Conservation (phyloP, 2,797 vertebrate genomes). For the Schizopygopsis pylzovi region DNA sequence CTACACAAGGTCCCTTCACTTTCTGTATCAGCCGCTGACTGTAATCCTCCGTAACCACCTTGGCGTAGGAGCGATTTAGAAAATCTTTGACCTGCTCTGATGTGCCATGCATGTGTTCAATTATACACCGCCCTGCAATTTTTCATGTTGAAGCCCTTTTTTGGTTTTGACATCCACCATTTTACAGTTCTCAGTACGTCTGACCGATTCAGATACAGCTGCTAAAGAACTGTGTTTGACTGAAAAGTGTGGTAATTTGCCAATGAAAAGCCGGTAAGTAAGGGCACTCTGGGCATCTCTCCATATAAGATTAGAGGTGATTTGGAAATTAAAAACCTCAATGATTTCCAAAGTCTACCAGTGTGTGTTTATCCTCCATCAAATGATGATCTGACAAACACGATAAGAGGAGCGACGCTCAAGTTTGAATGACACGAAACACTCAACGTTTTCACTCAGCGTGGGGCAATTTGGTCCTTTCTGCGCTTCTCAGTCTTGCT, state of each 20-base stretch:
- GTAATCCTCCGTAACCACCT: conserved; percentile 44
- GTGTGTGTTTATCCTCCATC: conserved; percentile 49
- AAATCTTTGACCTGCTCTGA: conserved; percentile 41
- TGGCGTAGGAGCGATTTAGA: conserved; percentile 28
- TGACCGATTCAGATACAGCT: conserved; percentile 31
- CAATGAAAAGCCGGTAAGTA: conserved; percentile 41
- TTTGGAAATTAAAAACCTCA: conserved; percentile 48
- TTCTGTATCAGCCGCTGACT: conserved; percentile 7
- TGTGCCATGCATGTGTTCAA: conserved; percentile 30
- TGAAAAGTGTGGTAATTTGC: conserved; percentile 46
- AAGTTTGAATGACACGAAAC: conserved; percentile 34
- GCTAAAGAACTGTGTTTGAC: conserved; percentile 31
- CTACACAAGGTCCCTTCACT: conserved; percentile 28
- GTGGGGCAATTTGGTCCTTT: conserved; percentile 41
- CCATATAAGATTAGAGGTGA: conserved; percentile 28
- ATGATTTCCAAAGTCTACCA: conserved; percentile 31
- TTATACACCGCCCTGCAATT: conserved; percentile 34
- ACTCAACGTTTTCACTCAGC: conserved; percentile 19
- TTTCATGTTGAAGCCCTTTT: conserved; percentile 28
- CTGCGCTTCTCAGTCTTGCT: conserved; percentile 13
- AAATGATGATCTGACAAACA: conserved; percentile 41
- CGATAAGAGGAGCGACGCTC: conserved; percentile 20
- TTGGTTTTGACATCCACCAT: conserved; percentile 38
- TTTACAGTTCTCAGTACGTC: conserved; percentile 30
- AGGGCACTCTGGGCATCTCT: conserved; percentile 35